Evolutionary conservation across 2,113 vertebrate species (phyloP).

Genomic region (Mormyrus lacerda): DNA sequence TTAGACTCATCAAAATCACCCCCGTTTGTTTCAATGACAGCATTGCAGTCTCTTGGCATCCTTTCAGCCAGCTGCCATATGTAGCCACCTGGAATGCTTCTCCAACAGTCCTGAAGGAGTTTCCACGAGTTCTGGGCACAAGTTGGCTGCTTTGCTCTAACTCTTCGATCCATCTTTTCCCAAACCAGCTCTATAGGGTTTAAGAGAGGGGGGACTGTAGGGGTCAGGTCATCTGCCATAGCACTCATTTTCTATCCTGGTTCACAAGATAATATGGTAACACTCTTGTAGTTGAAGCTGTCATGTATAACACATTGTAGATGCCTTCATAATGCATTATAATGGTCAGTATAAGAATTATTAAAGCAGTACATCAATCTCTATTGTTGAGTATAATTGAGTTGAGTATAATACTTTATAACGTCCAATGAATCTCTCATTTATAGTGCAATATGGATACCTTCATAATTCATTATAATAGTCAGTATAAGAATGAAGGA

Average conservation of each 20-base stretch:
- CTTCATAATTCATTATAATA: no score
- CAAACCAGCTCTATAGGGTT: not conserved
- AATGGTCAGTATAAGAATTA: not conserved
- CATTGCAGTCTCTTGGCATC: not conserved
- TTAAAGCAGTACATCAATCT: not conserved
- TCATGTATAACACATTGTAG: not conserved
- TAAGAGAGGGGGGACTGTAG: not conserved
- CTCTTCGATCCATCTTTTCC: not conserved
- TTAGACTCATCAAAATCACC: not conserved
- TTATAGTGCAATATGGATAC: not conserved
- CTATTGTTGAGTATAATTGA: not conserved
- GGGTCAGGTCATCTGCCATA: not conserved
- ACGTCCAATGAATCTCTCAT: not conserved
- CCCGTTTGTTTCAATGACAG: not conserved
- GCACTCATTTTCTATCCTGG: not conserved
- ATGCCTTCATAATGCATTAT: not conserved
- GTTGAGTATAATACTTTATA: not conserved
- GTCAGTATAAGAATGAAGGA: no score
- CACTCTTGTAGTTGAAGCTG: not conserved
- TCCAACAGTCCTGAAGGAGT: not conserved
- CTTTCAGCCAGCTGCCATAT: not conserved
- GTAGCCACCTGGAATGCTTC: not conserved
- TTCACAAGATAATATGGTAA: not conserved
- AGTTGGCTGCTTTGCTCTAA: not conserved
- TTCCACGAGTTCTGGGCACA: not conserved